phyloP scores from a whole-genome alignment of 2,113 vertebrate species.

The Piliocolobus tephrosceles region DNA sequence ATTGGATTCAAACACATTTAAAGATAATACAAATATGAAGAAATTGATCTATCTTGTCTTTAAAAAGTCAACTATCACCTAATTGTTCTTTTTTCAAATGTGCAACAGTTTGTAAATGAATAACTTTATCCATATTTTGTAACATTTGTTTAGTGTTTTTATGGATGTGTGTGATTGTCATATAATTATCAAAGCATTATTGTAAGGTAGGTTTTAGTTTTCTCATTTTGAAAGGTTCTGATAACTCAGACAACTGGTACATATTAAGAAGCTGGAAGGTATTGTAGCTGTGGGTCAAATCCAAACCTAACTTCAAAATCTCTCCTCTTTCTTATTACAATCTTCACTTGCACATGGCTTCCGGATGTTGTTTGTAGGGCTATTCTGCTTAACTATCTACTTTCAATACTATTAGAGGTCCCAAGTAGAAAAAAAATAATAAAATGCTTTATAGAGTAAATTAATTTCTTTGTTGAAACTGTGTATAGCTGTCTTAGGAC shows the following conservation, averaged over 20 bases:
- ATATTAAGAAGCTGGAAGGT: not conserved
- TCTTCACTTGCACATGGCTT: not conserved
- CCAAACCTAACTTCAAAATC: not conserved
- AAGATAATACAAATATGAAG: not conserved
- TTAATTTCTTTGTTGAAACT: not conserved
- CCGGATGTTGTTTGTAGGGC: not conserved
- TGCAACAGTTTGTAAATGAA: not conserved
- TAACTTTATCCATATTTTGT: not conserved
- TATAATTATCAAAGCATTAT: not conserved
- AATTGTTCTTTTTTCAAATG: not conserved
- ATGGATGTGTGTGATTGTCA: not conserved
- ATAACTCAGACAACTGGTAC: not conserved
- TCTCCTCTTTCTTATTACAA: not conserved
- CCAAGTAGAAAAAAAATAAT: not conserved
- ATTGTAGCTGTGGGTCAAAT: not conserved
- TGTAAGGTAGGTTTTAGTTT: not conserved
- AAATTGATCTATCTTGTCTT: not conserved
- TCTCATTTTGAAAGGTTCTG: not conserved
- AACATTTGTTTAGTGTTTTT: not conserved
- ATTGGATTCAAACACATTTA: not conserved
- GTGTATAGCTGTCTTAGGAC: not conserved
- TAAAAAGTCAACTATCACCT: not conserved
- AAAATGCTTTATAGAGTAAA: not conserved
- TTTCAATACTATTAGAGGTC: not conserved
- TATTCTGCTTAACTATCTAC: not conserved